Conservation (phyloP, 2,113 vertebrate genomes). For the Cynocephalus volans region DNA sequence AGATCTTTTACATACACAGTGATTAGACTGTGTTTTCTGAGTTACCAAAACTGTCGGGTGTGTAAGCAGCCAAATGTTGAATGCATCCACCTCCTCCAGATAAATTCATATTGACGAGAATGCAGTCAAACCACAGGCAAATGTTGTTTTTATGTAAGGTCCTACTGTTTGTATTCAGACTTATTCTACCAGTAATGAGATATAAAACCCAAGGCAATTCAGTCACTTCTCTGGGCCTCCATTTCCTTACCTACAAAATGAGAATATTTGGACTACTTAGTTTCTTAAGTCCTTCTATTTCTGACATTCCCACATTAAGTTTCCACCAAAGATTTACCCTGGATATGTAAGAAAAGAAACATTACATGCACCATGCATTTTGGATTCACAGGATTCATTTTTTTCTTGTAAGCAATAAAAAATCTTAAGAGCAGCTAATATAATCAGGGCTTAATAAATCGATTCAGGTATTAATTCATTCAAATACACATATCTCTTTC, state of each 20-base stretch:
- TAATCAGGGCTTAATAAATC: background rate
- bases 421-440: background rate
- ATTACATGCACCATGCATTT: background rate
- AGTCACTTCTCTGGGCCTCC: background rate
- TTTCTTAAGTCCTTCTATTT: conserved; percentile 8
- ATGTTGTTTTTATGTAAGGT: background rate
- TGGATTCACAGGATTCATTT: conserved; percentile 33
- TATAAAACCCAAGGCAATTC: background rate
- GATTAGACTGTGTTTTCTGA: background rate
- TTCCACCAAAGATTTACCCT: background rate
- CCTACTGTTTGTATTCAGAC: background rate
- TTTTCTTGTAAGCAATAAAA: background rate
- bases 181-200: background rate
- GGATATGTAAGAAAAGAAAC: conserved; percentile 16
- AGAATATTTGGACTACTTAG: background rate
- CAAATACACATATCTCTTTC: background rate
- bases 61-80: background rate
- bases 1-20: background rate
- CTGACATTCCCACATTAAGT: background rate
- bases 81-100: background rate
- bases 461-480: conserved; percentile 17
- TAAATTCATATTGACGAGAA: background rate
- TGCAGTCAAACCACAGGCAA: background rate
- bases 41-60: background rate
- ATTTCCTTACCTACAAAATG: conserved; percentile 36